Evolutionary conservation across 2,888 invertebrate species (phyloP), one percentile per base, ranked within the genome.

Genomic region (Acleris holmiana): DNA sequence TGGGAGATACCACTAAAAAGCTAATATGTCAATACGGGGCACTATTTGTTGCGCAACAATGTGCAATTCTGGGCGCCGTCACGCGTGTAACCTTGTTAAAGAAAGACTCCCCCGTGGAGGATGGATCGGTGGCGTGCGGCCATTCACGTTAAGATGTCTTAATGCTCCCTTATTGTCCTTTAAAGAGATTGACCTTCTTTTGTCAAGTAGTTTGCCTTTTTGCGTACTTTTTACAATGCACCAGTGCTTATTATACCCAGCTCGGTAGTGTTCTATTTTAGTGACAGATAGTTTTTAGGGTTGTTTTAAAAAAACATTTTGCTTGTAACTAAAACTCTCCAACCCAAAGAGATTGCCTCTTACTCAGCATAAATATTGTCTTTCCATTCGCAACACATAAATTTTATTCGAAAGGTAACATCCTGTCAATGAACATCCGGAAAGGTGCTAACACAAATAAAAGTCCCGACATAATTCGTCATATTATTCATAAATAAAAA

Each of bases 401-500:
- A 71, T 71, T 71, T 75, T 71, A 78, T 80, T 78, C 74, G 75
- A 82, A 82, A 79, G 83, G 78, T 69, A 76, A 83, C 87, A 90
- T 91, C 91, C 89, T 79, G 80, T 79, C 82, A 77, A 80, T 74
- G 78, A 75, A 84, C 89, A 91, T 91, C 91, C 91, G 91, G 88
- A 85, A 92, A 92, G 91, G 91, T 92, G 91, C 77, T 79, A 83
- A 78, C 77, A 79, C 84, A 82, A 78, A 89, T 89, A 89, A 91
- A 88, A 79, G 88, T 76, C 72, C 77, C 79, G 78, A 77, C 78
- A 89, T 89, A 89, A 89, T 91, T 92, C 91, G 90, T 91, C 91
- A 92, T 91, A 91, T 90, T 89, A 89, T 90, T 91, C 89, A 89
- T 86, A 88, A 84, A 89, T 89, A 88, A 87, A 88, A 91, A 91